Evolutionary conservation across 2,797 vertebrate genomes (phyloP).

Genomic region (Potorous gilbertii): DNA sequence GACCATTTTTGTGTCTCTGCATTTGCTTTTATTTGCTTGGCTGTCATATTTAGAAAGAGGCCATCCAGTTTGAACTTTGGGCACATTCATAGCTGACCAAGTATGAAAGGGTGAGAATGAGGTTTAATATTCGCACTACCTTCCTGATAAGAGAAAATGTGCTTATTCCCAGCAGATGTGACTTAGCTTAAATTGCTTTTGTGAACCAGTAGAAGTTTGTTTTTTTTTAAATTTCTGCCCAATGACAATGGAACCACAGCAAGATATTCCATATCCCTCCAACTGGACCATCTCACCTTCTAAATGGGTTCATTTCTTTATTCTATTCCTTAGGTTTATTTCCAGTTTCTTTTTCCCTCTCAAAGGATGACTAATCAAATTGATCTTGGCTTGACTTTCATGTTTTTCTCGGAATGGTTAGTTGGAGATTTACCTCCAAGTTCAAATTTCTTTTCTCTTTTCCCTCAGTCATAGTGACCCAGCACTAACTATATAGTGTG

Average conservation of each 20-base stretch:
- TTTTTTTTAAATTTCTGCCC: neutral
- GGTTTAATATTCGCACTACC: neutral
- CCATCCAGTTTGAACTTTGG: neutral
- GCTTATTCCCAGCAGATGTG: neutral
- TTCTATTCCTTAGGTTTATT: neutral
- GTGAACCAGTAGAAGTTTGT: neutral
- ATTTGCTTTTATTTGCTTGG: neutral
- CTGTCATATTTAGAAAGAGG: neutral
- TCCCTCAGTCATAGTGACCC: constrained; percentile 73
- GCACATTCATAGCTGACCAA: neutral
- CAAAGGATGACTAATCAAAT: constrained; percentile 49
- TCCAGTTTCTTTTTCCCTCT: neutral
- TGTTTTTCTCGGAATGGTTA: constrained; percentile 57
- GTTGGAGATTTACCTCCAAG: constrained; percentile 61
- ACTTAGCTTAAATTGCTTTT: neutral
- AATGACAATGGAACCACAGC: neutral
- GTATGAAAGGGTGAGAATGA: neutral
- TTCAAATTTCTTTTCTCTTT: constrained; percentile 70
- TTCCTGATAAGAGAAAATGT: constrained; percentile 14
- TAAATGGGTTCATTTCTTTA: neutral
- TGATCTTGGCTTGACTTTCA: constrained; percentile 50
- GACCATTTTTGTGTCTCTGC: neutral
- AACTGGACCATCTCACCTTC: neutral
- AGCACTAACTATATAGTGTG: constrained; percentile 27
- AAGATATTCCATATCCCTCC: neutral